Evolutionary conservation across 1,140 invertebrate species (phyloP).

Genomic region (Apis mellifera): DNA sequence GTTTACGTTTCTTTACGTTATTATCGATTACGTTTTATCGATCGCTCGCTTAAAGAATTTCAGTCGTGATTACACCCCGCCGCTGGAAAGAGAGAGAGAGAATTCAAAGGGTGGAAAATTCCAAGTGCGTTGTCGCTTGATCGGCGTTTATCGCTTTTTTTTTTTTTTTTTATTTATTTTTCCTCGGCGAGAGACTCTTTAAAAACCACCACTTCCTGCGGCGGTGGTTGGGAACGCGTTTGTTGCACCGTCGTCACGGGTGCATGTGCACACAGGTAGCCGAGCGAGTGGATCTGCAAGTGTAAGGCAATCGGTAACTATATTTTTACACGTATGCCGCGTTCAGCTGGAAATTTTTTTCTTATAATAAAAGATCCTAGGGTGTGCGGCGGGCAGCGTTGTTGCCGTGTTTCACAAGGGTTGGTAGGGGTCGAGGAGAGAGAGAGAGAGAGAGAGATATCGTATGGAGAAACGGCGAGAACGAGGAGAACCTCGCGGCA

Average conservation of each 20-base stretch:
- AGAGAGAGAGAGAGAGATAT: conserved; percentile 33
- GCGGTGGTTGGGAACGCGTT: conserved; percentile 19
- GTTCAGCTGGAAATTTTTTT: conserved; percentile 68
- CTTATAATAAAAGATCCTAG: conserved; percentile 71
- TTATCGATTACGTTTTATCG: conserved; percentile 14
- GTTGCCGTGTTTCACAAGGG: conserved; percentile 28
- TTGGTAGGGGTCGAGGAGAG: conserved; percentile 53
- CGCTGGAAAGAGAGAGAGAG: neutral
- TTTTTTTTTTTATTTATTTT: no score
- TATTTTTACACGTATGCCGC: conserved; percentile 62
- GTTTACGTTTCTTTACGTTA: conserved; percentile 23
- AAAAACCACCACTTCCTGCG: conserved; percentile 35
- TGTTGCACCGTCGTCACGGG: conserved; percentile 54
- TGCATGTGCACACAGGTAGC: conserved; percentile 59
- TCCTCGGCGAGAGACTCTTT: conserved; percentile 31
- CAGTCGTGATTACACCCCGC: neutral
- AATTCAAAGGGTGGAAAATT: conserved; percentile 39
- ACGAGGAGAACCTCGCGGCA: conserved; percentile 56
- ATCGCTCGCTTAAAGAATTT: conserved; percentile 9
- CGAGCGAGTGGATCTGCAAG: conserved; percentile 24
- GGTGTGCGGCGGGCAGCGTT: conserved; percentile 46
- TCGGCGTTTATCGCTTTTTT: conserved; percentile 42
- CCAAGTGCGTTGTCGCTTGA: conserved; percentile 27
- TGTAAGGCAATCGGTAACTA: conserved; percentile 46
- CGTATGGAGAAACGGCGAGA: conserved; percentile 8